phyloP scores from a whole-genome alignment of 2,797 vertebrate species.

The Poecilia picta region DNA sequence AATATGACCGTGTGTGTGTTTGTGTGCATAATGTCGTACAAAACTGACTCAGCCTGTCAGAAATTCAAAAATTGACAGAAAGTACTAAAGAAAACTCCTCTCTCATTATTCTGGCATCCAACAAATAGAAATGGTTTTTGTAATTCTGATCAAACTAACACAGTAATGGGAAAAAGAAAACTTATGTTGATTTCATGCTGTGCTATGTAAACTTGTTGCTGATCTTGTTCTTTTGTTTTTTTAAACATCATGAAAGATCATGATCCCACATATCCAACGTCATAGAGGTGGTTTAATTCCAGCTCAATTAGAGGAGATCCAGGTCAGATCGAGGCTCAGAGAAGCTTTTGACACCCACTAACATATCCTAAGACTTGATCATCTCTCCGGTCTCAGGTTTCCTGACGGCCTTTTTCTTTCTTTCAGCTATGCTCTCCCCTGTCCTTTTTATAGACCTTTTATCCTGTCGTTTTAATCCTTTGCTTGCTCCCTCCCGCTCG shows the following conservation, averaged over 20 bases:
- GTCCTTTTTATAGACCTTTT: constrained; percentile 64
- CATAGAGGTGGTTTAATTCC: background rate
- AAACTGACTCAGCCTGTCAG: background rate
- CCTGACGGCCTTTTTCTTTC: background rate
- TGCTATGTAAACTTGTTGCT: background rate
- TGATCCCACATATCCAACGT: background rate
- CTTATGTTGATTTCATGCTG: background rate
- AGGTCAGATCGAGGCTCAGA: background rate
- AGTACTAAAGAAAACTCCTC: background rate
- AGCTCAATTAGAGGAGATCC: background rate
- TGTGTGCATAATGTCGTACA: background rate
- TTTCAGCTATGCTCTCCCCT: constrained; percentile 2
- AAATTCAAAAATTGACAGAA: background rate
- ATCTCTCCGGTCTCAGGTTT: background rate
- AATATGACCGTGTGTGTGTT: background rate
- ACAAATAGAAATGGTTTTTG: background rate
- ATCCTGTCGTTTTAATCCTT: constrained; percentile 60
- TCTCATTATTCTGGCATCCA: background rate
- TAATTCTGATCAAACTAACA: background rate
- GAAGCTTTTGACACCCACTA: constrained; percentile 10
- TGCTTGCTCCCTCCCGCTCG: background rate
- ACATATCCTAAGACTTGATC: constrained; percentile 6
- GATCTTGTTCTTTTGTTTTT: background rate
- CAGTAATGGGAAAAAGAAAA: background rate
- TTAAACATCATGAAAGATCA: background rate